phyloP scores from a whole-genome alignment of 2,797 vertebrate genomes.

The Sebastes diaconus region DNA sequence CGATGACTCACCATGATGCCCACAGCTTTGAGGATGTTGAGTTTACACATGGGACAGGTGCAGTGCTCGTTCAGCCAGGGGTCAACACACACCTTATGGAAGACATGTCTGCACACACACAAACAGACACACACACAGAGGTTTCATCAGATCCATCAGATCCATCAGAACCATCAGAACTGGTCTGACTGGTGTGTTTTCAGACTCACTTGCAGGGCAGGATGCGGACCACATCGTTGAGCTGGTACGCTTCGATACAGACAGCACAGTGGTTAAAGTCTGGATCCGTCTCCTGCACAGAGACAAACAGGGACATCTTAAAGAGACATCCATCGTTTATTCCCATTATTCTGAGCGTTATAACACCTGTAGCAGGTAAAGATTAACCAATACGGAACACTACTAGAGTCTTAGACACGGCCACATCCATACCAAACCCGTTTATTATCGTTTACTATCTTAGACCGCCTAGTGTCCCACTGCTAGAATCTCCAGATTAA shows the following conservation, averaged over 20 bases:
- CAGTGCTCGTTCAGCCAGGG: slow-evolving; percentile 98
- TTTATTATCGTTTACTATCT: no score
- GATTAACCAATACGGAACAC: no score
- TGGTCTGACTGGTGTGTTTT: neutral
- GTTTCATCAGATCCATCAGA: neutral
- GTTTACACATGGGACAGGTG: slow-evolving; percentile 98
- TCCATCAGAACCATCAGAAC: neutral
- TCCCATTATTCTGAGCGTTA: no score
- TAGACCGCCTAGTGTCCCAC: no score
- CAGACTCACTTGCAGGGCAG: slow-evolving; percentile 96
- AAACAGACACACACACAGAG: slow-evolving; percentile 82
- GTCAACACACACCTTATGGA: slow-evolving; percentile 97
- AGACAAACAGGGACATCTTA: neutral
- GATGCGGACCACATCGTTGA: slow-evolving; percentile 95
- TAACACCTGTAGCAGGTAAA: no score
- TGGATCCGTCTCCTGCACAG: slow-evolving; percentile 91
- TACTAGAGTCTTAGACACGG: no score
- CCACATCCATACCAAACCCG: no score
- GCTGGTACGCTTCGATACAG: slow-evolving; percentile 97
- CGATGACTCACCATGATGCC: slow-evolving; percentile 91
- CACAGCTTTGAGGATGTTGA: slow-evolving; percentile 97
- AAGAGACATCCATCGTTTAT: neutral
- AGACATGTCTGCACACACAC: slow-evolving; percentile 88
- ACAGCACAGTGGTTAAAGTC: slow-evolving; percentile 98
- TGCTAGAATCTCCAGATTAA: no score